Evolutionary conservation across 2,888 invertebrate species (phyloP).

Genomic region (Cryptosula pallasiana): DNA sequence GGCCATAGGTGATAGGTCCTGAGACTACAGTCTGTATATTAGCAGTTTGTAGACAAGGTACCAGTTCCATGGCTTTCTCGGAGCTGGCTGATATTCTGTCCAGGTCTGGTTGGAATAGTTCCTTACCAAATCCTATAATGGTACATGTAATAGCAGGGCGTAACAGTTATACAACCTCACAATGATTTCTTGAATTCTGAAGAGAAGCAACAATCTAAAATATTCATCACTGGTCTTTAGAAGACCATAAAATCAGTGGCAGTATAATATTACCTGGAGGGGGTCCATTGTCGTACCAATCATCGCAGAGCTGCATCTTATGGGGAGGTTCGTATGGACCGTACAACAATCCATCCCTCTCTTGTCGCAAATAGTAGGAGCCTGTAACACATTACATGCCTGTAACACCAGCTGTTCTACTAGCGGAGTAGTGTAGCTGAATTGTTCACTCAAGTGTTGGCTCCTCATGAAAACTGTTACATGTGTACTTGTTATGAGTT

Average conservation of each 20-base stretch:
- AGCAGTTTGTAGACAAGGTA: conserved; percentile 43
- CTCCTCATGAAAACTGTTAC: no score
- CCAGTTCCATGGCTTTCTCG: conserved; percentile 46
- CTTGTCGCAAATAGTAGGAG: conserved; percentile 54
- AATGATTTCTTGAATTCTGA: no score
- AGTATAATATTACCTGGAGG: conserved; percentile 48
- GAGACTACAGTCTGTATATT: conserved; percentile 45
- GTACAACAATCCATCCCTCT: conserved; percentile 49
- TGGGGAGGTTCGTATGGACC: conserved; percentile 53
- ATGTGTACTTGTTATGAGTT: no score
- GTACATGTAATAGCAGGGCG: no score
- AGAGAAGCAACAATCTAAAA: no score
- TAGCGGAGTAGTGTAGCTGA: no score
- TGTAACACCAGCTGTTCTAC: background rate
- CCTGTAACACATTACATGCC: conserved; percentile 30
- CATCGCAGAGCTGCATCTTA: conserved; percentile 50
- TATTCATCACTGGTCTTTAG: no score
- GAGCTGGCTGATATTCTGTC: conserved; percentile 46
- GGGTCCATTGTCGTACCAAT: conserved; percentile 52
- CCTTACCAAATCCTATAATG: conserved; percentile 52
- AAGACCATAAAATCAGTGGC: no score
- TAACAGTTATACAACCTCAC: no score
- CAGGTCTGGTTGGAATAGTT: conserved; percentile 49
- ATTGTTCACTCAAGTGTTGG: no score
- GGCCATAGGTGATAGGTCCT: conserved; percentile 54